Conservation (phyloP, 2,888 invertebrate species). For the Oegoconia quadripuncta region DNA sequence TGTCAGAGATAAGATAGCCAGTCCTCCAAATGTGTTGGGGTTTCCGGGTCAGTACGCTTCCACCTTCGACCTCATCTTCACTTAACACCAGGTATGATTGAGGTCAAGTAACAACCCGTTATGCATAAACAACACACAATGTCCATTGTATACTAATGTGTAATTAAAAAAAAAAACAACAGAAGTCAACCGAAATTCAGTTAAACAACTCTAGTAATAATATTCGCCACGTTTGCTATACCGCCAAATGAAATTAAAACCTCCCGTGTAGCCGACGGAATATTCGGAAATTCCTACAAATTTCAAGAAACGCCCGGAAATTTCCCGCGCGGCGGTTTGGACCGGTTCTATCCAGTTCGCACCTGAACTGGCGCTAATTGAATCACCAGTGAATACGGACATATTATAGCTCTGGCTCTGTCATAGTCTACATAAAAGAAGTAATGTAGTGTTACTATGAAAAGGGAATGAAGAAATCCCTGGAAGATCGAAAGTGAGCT, state of each 20-base stretch:
- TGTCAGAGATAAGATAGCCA: too few relatives aligned
- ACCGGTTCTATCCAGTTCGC: slow-evolving; percentile 23
- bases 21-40: too few relatives aligned
- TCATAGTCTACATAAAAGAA: too few relatives aligned
- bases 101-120: too few relatives aligned
- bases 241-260: slow-evolving; percentile 46
- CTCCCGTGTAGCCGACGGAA: slow-evolving; percentile 31
- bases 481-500: too few relatives aligned
- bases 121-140: neutral
- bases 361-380: slow-evolving; percentile 47
- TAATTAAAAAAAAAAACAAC: neutral
- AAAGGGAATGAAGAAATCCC: too few relatives aligned
- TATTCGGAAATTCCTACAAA: slow-evolving; percentile 41
- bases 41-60: too few relatives aligned
- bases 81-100: too few relatives aligned
- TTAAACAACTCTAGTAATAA: slow-evolving; percentile 16
- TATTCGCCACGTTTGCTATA: slow-evolving; percentile 25
- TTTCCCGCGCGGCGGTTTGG: slow-evolving; percentile 19
- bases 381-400: slow-evolving; percentile 35
- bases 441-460: too few relatives aligned
- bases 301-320: slow-evolving; percentile 31
- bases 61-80: too few relatives aligned
- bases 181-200: slow-evolving; percentile 5
- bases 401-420: slow-evolving; percentile 34
- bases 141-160: neutral